Conservation (phyloP, 2,113 vertebrate species). For the Chlorodrepanis virens region DNA sequence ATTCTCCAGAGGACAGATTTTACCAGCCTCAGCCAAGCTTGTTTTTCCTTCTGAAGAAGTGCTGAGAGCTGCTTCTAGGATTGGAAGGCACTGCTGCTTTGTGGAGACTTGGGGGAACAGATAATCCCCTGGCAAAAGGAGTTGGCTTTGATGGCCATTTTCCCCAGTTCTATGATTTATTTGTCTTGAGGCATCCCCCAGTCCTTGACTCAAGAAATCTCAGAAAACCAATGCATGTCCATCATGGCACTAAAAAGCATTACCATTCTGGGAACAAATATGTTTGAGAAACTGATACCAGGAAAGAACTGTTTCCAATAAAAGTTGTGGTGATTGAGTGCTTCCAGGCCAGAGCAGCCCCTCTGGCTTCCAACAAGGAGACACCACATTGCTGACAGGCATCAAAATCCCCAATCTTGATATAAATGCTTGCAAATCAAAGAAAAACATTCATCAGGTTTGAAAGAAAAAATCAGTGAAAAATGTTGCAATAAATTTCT, state of each 20-base stretch:
- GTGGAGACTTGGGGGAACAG: constrained; percentile 4
- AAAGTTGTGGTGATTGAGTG: not conserved
- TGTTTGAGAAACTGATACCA: not conserved
- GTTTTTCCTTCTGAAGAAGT: constrained; percentile 11
- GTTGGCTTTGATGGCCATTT: not conserved
- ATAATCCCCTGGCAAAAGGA: constrained; percentile 35
- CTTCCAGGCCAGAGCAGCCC: not conserved
- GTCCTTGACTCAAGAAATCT: not conserved
- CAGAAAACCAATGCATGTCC: not conserved
- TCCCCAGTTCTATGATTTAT: not conserved
- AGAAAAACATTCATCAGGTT: not conserved
- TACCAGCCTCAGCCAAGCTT: not conserved
- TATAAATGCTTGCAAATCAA: not conserved
- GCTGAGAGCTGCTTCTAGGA: not conserved
- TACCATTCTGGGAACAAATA: not conserved
- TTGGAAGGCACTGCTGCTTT: not conserved
- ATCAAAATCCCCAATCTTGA: not conserved
- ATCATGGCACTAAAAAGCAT: not conserved
- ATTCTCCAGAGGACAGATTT: not conserved
- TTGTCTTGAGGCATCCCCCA: constrained; percentile 12
- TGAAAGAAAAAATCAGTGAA: not conserved
- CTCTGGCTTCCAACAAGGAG: not conserved
- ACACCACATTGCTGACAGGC: not conserved
- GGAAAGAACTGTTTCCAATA: not conserved
- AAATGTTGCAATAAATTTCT: not conserved